Evolutionary conservation across 2,113 vertebrate species (phyloP).

Genomic region (Lophius piscatorius): DNA sequence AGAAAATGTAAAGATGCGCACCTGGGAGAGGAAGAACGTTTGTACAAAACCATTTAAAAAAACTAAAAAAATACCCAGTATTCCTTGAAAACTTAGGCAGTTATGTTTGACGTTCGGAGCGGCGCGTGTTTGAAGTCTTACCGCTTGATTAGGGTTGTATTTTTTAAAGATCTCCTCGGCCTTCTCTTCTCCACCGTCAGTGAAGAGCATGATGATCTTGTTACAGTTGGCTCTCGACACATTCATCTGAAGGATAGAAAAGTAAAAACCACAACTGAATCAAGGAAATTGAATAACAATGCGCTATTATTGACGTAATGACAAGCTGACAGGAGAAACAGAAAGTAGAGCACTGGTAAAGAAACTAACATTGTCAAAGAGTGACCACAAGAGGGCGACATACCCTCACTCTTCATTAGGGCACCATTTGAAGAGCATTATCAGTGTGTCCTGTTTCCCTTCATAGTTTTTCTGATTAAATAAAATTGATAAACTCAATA

Average conservation of each 20-base stretch:
- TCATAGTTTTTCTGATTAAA: too few relatives aligned
- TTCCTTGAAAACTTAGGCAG: background rate
- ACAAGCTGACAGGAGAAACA: background rate
- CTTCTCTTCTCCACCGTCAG: conserved; percentile 94
- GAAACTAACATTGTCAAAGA: conserved; percentile 9
- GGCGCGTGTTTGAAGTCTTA: conserved; percentile 45
- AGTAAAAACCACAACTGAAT: background rate
- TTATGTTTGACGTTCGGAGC: background rate
- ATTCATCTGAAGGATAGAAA: conserved; percentile 77
- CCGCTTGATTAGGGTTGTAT: conserved; percentile 90
- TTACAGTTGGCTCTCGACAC: conserved; percentile 94
- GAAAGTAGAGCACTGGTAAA: background rate
- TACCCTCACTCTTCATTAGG: conserved; percentile 23
- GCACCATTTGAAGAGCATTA: too few relatives aligned
- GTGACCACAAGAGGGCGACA: conserved; percentile 58
- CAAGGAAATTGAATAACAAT: background rate
- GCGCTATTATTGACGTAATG: background rate
- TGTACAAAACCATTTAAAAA: too few relatives aligned
- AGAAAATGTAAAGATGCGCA: conserved; percentile 97
- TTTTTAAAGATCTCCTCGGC: conserved; percentile 92
- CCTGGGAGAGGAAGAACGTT: conserved; percentile 71
- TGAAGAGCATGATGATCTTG: conserved; percentile 99
- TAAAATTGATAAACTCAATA: too few relatives aligned
- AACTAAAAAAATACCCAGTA: too few relatives aligned
- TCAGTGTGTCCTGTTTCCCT: background rate